phyloP scores from a whole-genome alignment of 2,888 invertebrate genomes.

The Taphrorychus bicolor region DNA sequence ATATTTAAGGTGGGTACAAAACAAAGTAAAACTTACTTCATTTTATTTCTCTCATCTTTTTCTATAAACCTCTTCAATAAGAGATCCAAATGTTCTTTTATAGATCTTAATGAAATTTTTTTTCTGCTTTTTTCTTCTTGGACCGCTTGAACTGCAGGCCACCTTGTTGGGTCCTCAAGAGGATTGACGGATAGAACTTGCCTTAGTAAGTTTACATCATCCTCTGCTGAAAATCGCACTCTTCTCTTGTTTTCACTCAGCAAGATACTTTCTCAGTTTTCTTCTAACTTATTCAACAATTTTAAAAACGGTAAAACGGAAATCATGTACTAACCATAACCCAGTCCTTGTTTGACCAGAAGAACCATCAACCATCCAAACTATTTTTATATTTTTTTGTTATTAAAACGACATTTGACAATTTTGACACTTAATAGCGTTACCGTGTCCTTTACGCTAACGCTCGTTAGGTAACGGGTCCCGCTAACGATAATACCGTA shows the following conservation, averaged over 20 bases:
- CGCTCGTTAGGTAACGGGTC: neutral
- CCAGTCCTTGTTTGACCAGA: too few species aligned
- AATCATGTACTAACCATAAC: too few species aligned
- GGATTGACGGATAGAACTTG: neutral
- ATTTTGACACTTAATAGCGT: neutral
- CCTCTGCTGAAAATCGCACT: neutral
- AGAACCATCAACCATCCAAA: too few species aligned
- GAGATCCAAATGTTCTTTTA: neutral
- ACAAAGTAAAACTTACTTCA: neutral
- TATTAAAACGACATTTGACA: neutral
- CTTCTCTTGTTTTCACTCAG: neutral
- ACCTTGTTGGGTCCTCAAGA: neutral
- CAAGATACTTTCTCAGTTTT: too few species aligned
- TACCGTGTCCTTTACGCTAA: neutral
- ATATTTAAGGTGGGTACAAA: neutral
- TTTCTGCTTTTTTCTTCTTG: neutral
- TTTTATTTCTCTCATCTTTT: neutral
- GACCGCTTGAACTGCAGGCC: neutral
- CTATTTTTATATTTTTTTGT: too few species aligned
- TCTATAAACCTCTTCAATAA: neutral
- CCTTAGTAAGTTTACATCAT: neutral
- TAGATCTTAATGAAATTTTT: neutral
- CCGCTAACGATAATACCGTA: neutral
- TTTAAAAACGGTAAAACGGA: too few species aligned
- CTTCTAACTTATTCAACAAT: too few species aligned